Base-by-base conservation (phyloP, 2,888 invertebrate genomes). In the Megastigmus dorsalis region DNA sequence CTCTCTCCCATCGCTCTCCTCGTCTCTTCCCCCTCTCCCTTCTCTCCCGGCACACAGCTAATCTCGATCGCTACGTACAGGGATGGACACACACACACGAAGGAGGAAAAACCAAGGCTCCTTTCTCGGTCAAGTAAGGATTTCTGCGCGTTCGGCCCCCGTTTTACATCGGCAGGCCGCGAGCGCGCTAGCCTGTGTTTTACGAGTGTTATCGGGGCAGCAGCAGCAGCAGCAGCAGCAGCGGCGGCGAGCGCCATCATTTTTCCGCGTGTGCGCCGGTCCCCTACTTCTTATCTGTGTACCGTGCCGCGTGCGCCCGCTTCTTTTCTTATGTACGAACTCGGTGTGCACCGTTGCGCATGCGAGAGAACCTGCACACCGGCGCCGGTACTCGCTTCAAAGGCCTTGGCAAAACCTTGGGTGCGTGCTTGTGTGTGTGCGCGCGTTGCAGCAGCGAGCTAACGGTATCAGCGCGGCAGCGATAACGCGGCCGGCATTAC, bases 131-230 rank as follows among this genome's bases (percentile, higher is more conserved):
- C 18, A 43, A 43, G 43, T n/a, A n/a, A 43, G 18, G 43, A 18
- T 15, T 43, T n/a, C n/a, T n/a, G n/a, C n/a, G n/a, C n/a, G 43
- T 13, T 2, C 38, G 38, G 38, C 43, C n/a, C n/a, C n/a, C n/a
- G n/a, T n/a, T n/a, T n/a, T n/a, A n/a, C n/a, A 43, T 43, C 18
- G 43, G 43, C 43, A 43, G n/a, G 43, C 18, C 3, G 36, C 57
- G 38, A 13, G 38, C n/a, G 5, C 20, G 5, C 48, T 26, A 26
- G 20, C n/a, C 54, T 33, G 59, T 60, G 54, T 55, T 73, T 67
- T 73, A 73, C 67, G 60, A 67, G 73, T 13, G 38, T 67, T 73
- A 73, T 73, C 66, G 54, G 63, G 30, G 15, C 26, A 10, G 60
- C 26, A n/a, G n/a, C 33, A n/a, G n/a, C n/a, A 30, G 30, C 52